Evolutionary conservation across 2,797 vertebrate genomes (phyloP).

Genomic region (Parauchenoglanis punctatus): DNA sequence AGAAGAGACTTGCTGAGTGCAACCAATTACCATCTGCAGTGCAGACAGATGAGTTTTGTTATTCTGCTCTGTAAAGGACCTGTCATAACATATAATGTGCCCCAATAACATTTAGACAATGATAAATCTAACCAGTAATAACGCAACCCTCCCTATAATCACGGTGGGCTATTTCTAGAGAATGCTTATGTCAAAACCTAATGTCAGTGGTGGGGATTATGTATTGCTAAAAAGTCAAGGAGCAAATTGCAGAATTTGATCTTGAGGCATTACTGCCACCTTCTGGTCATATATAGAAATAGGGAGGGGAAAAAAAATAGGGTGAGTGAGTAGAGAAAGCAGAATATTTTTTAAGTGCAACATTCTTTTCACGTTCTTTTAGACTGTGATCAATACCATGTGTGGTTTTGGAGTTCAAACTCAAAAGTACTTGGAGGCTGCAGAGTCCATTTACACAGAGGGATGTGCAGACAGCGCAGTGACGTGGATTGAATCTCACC

Average conservation of each 20-base stretch:
- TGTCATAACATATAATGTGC: conserved; percentile 12
- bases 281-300: conserved; percentile 40
- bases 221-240: conserved; percentile 6
- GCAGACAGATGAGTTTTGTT: conserved; percentile 21
- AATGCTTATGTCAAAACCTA: conserved; percentile 7
- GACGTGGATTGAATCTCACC: conserved; percentile 78
- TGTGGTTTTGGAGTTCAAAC: conserved; percentile 77
- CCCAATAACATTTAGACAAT: conserved; percentile 22
- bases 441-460: conserved; percentile 71
- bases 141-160: not conserved
- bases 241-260: conserved; percentile 1
- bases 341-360: not conserved
- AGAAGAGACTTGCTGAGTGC: not conserved
- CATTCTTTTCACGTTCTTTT: conserved; percentile 24
- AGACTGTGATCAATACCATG: conserved; percentile 80
- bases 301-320: not conserved
- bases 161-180: conserved; percentile 17
- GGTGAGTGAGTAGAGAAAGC: not conserved
- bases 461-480: conserved; percentile 77
- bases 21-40: conserved; percentile 20
- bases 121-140: conserved; percentile 25
- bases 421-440: conserved; percentile 67
- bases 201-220: not conserved
- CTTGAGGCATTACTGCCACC: conserved; percentile 52
- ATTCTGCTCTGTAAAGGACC: not conserved